Evolutionary conservation across 2,113 vertebrate genomes (phyloP).

Genomic region (Antechinus stuartii): DNA sequence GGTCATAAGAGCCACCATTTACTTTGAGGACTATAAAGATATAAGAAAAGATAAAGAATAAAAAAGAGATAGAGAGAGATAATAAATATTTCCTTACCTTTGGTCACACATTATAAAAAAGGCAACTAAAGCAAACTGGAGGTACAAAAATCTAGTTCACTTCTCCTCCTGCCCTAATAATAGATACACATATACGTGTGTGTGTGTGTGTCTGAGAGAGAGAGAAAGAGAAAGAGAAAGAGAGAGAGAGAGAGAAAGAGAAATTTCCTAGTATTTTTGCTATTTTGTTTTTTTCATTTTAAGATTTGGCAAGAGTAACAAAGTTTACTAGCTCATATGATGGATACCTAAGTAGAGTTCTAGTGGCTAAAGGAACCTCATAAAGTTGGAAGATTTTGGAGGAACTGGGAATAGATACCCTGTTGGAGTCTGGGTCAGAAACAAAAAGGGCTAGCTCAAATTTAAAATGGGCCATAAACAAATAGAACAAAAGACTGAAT

Average conservation of each 20-base stretch:
- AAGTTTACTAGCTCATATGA: background rate
- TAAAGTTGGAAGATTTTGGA: background rate
- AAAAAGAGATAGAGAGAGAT: background rate
- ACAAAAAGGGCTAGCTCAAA: background rate
- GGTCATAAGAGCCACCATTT: background rate
- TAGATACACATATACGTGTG: background rate
- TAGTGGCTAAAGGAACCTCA: background rate
- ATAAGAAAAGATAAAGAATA: background rate
- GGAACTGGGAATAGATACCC: background rate
- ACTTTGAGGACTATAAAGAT: background rate
- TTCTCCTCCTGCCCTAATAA: background rate
- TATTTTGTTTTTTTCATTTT: background rate
- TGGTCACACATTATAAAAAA: conserved; percentile 29
- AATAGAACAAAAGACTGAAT: background rate
- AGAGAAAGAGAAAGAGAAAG: no score
- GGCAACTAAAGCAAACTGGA: conserved; percentile 5
- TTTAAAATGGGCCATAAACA: background rate
- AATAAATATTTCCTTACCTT: background rate
- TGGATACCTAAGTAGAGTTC: background rate
- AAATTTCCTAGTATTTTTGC: background rate
- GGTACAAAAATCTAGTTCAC: background rate
- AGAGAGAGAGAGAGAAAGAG: no score
- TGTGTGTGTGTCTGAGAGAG: no score
- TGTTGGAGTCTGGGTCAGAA: background rate
- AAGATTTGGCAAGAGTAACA: background rate